Evolutionary conservation across 2,888 invertebrate species (phyloP).

Genomic region (Merodon equestris): DNA sequence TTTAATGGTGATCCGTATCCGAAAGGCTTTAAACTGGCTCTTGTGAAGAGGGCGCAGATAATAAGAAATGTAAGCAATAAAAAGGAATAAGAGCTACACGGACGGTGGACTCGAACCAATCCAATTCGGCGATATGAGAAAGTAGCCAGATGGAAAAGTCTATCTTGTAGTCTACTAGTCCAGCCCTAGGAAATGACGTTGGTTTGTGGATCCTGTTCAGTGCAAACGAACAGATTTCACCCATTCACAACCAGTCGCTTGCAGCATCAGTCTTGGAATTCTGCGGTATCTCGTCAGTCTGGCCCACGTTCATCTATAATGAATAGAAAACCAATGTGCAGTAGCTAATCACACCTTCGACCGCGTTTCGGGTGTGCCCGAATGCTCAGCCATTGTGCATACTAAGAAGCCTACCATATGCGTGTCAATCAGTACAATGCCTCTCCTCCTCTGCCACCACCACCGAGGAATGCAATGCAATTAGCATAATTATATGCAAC

Average conservation of each 20-base stretch:
- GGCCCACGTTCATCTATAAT: constrained; percentile 3
- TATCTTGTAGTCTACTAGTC: no score
- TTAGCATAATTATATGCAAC: constrained; percentile 59
- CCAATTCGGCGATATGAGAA: no score
- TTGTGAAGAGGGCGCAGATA: constrained; percentile 14
- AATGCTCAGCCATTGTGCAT: constrained; percentile 24
- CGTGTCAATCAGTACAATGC: constrained; percentile 50
- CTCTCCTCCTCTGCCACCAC: constrained; percentile 18
- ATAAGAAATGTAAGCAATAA: constrained; percentile 32
- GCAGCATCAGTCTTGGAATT: no score
- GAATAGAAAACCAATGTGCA: constrained; percentile 18
- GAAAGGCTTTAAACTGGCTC: constrained; percentile 53
- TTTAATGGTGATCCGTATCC: constrained; percentile 42
- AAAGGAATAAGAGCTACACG: background rate
- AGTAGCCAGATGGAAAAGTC: constrained; percentile 3
- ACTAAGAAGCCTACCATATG: constrained; percentile 20
- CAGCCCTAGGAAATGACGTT: background rate
- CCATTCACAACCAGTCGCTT: no score
- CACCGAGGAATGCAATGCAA: constrained; percentile 51
- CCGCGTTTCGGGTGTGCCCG: constrained; percentile 50
- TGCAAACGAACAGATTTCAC: constrained; percentile 17
- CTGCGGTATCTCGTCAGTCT: constrained; percentile 7
- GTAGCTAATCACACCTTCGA: constrained; percentile 34
- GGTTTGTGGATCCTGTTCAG: background rate
- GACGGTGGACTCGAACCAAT: background rate